Evolutionary conservation across 2,888 invertebrate genomes (phyloP).

Genomic region (Aporophyla nigra): DNA sequence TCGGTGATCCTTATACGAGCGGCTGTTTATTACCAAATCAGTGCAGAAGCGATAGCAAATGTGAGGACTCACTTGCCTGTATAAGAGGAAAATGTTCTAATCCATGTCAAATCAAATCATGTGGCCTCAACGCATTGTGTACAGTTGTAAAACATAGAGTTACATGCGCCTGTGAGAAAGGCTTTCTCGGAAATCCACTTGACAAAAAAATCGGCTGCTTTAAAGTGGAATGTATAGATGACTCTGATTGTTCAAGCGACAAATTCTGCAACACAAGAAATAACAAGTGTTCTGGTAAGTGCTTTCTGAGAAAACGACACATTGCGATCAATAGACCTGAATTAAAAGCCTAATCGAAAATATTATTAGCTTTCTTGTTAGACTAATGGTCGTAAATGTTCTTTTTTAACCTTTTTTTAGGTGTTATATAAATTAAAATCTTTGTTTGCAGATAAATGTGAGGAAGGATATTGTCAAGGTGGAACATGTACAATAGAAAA

Average conservation of each 20-base stretch:
- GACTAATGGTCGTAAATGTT: not conserved
- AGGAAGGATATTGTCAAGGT: constrained; percentile 94
- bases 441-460: constrained; percentile 94
- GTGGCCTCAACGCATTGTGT: constrained; percentile 95
- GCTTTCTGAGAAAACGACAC: not conserved
- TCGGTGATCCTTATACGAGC: constrained; percentile 92
- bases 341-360: not conserved
- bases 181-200: constrained; percentile 95
- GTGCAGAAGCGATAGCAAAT: constrained; percentile 94
- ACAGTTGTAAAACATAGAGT: constrained; percentile 93
- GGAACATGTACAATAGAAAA: constrained; percentile 94
- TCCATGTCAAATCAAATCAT: constrained; percentile 93
- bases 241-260: constrained; percentile 94
- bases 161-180: constrained; percentile 94
- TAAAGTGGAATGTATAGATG: constrained; percentile 96
- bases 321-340: constrained; percentile 1
- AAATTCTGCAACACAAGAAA: constrained; percentile 94
- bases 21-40: constrained; percentile 95
- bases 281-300: constrained; percentile 95
- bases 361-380: not conserved
- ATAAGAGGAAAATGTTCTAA: constrained; percentile 94
- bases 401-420: not conserved
- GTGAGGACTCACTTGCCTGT: constrained; percentile 94
- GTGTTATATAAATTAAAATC: not conserved
- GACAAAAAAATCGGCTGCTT: constrained; percentile 95